Base-by-base conservation (phyloP, 2,888 invertebrate genomes). In the Fabriciana adippe region DNA sequence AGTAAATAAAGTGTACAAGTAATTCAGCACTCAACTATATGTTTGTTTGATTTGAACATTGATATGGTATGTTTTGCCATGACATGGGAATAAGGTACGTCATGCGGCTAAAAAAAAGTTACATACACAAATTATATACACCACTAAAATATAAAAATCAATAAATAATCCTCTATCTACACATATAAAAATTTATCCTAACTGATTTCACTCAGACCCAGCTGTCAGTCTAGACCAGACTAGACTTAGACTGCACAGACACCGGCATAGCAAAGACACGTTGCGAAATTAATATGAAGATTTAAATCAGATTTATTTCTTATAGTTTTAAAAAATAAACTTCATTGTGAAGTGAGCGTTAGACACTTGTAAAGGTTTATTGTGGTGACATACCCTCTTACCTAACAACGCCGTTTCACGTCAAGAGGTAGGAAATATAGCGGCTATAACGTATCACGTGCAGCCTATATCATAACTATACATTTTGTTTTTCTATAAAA, bases 381-480 rank as follows among this genome's bases (percentile, higher is more conserved):
- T 68, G 65, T 68, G 45, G 64, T 60, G 65, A 60, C 68, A 60
- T 68, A 65, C 55, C 60, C 60, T 65, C 54, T 65, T 68, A 51
- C 41, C 51, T 64, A 65, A 65, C 68, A 65, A 66, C 48, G 66
- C 48, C 60, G 61, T 59, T 55, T 66, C 48, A 61, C 60, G 55
- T 61, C 35, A 61, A 55, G 55, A 21, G 61, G 47, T 55, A 48
- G 55, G 16, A 47, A 48, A 50, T 66, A 66, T 66, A 55, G 14
- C 18, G 60, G 53, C 56, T 47, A 50, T 50, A 53, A 61, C 16
- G 61, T 61, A 56, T 50, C 48, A 26, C 41, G 55, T 41, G 48
- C 18, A 56, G 41, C 31, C 51, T 57, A 41, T 41, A 69, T 72
- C 75, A 76, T 75, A 68, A 72, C 73, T 61, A 53, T 21, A 8